These are phyloP conservation scores for Macrosteles quadrilineatus DNA, from an alignment of 1,140 invertebrate genomes.

Conservation along the genomic window DNA sequence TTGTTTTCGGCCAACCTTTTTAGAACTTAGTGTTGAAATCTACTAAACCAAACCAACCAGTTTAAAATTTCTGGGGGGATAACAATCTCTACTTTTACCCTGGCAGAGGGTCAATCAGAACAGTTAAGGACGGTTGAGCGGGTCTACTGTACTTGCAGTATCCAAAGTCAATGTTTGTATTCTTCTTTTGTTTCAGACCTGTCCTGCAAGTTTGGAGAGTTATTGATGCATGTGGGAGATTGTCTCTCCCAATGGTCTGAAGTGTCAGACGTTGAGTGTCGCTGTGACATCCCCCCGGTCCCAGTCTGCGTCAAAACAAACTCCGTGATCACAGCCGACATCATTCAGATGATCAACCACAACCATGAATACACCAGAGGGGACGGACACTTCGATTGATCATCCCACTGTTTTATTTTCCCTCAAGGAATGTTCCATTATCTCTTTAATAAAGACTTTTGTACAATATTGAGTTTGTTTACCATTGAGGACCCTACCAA, in stretches of 20 bases:
- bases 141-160: not conserved
- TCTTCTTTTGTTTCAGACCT: not conserved
- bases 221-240: not conserved
- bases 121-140: too few relatives aligned
- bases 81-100: too few relatives aligned
- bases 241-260: not conserved
- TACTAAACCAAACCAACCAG: too few relatives aligned
- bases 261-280: not conserved
- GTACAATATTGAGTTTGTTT: too few relatives aligned
- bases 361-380: not conserved
- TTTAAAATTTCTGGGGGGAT: too few relatives aligned
- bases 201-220: not conserved
- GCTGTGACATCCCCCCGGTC: slow-evolving; percentile 7
- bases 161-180: not conserved
- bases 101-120: too few relatives aligned
- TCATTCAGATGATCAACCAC: slow-evolving; percentile 18
- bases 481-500: too few relatives aligned
- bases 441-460: too few relatives aligned
- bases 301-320: slow-evolving; percentile 10
- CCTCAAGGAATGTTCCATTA: too few relatives aligned
- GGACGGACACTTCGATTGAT: not conserved
- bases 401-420: too few relatives aligned
- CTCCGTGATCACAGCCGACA: not conserved
- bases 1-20: too few relatives aligned
- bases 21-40: too few relatives aligned